Conservation (phyloP, 2,888 invertebrate genomes). For the Yponomeuta evonymella region DNA sequence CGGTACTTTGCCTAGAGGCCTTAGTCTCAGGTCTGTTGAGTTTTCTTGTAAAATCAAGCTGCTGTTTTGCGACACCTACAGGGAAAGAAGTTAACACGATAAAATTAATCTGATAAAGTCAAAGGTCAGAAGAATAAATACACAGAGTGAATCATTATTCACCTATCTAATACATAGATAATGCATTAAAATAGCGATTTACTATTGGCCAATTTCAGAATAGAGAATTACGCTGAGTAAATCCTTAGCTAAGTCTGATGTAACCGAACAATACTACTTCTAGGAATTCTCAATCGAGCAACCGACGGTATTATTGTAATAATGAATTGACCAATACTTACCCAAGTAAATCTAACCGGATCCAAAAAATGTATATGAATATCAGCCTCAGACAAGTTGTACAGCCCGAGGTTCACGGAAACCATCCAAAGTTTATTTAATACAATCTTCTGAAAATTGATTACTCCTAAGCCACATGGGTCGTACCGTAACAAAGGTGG, state of each 20-base stretch:
- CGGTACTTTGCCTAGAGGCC: constrained; percentile 34
- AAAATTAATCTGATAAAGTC: background rate
- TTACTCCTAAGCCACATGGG: constrained; percentile 55
- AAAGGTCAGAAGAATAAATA: background rate
- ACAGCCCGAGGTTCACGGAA: constrained; percentile 47
- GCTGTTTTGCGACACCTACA: constrained; percentile 37
- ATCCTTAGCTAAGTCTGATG: no score
- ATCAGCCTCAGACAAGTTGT: constrained; percentile 37
- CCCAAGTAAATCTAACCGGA: constrained; percentile 41
- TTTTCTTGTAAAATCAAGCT: constrained; percentile 27
- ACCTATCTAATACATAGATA: background rate
- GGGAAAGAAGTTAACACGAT: constrained; percentile 19
- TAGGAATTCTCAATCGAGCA: background rate
- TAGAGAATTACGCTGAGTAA: background rate
- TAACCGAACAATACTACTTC: no score
- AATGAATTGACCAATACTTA: constrained; percentile 32
- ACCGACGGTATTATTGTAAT: background rate
- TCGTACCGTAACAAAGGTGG: constrained; percentile 51
- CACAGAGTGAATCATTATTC: no score
- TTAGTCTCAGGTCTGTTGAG: constrained; percentile 38
- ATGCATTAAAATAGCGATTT: background rate
- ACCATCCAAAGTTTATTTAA: constrained; percentile 45
- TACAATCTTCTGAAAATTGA: constrained; percentile 52
- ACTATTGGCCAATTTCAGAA: no score
- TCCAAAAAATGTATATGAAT: constrained; percentile 46